phyloP scores from a whole-genome alignment of 2,888 invertebrate genomes.

The Scaptomyza parva region DNA sequence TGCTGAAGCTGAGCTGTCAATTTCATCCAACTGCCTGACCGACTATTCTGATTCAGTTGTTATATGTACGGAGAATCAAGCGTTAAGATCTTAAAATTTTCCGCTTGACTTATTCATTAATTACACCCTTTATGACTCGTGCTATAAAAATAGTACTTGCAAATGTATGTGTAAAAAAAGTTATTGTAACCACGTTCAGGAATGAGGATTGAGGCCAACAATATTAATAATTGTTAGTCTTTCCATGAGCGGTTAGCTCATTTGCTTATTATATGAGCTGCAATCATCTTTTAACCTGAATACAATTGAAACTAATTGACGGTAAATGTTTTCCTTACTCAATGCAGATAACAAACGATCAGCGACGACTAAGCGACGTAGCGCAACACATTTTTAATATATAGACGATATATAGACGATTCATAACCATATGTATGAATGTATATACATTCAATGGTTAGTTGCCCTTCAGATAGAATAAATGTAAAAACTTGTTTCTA shows the following conservation, averaged over 20 bases:
- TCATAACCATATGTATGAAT: no score
- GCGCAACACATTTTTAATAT: conserved; percentile 4
- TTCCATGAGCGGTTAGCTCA: conserved; percentile 35
- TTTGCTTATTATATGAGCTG: conserved; percentile 38
- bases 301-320: conserved; percentile 49
- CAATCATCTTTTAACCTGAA: conserved; percentile 41
- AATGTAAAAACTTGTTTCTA: background rate
- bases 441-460: background rate
- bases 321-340: conserved; percentile 4
- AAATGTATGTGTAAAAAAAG: conserved; percentile 7
- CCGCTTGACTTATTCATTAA: conserved; percentile 63
- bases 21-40: conserved; percentile 1
- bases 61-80: conserved; percentile 9
- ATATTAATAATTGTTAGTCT: conserved; percentile 15
- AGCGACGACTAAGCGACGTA: conserved; percentile 6
- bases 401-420: no score
- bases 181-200: conserved; percentile 16
- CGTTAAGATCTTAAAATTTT: conserved; percentile 59
- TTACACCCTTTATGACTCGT: conserved; percentile 33
- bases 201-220: conserved; percentile 16
- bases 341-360: conserved; percentile 23
- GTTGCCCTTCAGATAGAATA: background rate
- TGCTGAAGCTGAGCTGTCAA: conserved; percentile 27
- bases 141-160: conserved; percentile 11
- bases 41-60: conserved; percentile 14